Conservation (phyloP, 2,113 vertebrate species). For the Pelecanus crispus region DNA sequence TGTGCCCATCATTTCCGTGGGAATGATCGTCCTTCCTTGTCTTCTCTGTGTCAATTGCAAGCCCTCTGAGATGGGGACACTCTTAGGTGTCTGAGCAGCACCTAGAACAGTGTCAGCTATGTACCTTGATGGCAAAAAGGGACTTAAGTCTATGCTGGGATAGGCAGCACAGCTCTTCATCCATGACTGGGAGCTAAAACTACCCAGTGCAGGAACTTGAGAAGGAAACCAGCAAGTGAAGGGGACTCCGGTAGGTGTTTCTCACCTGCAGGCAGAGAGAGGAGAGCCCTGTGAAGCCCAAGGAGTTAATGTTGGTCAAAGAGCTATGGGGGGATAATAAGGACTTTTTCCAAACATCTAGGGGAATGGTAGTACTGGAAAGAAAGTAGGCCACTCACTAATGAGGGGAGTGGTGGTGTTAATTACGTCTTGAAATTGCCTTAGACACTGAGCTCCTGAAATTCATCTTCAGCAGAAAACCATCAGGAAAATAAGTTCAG, state of each 20-base stretch:
- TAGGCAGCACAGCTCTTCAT: not conserved
- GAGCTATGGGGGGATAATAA: not conserved
- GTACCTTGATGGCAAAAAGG: not conserved
- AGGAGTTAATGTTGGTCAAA: not conserved
- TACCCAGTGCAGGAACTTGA: not conserved
- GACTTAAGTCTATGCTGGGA: not conserved
- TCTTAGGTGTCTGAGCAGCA: not conserved
- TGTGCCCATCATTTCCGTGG: not conserved
- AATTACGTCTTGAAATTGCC: constrained; percentile 38
- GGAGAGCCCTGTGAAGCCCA: not conserved
- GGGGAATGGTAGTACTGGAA: not conserved
- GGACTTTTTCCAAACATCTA: not conserved
- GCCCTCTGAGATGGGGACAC: not conserved
- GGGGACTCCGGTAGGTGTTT: fast-evolving
- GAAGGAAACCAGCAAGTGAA: not conserved
- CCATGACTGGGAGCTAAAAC: not conserved
- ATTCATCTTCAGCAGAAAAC: constrained; percentile 51
- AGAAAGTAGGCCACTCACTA: constrained; percentile 41
- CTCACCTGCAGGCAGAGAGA: not conserved
- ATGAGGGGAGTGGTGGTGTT: constrained; percentile 44
- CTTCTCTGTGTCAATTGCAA: not conserved
- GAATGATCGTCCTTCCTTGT: not conserved
- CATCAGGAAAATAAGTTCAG: constrained; percentile 25
- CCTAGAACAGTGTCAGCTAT: not conserved
- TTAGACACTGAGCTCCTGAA: constrained; percentile 12